Base-by-base conservation (phyloP, 2,113 vertebrate genomes). In the Calyptommatus sinebrachiatus region DNA sequence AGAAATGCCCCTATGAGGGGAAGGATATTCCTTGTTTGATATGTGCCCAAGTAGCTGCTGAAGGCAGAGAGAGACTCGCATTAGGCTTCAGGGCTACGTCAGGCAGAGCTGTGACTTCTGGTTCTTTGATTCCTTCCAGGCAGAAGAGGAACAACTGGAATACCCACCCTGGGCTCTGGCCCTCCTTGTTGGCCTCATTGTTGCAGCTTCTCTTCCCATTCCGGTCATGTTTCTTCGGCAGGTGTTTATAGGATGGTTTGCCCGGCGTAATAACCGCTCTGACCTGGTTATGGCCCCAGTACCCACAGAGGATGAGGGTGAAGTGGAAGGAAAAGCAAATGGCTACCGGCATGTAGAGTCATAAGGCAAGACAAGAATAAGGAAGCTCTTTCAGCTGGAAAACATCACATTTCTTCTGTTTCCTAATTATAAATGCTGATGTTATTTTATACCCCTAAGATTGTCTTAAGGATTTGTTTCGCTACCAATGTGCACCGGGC, bases 101-200 rank as follows among this genome's bases (percentile, higher is more conserved):
- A n/a, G 6, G 1, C 5, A 63, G 70, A 53, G 78, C 66, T 16
- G 3, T 18, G 18, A 21, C 2, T 29, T 7, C 28, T 29, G 16
- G 24, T 20, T 50, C 2, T 50, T 26, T 10, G 20, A 31, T 60
- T 77, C 65, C 87, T 70, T 71, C 28, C 91, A 98, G 95, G 95
- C 93, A 3, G 86, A 88, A 16, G 95, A 97, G 73, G n/a, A 84
- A 1, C 41, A 61, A 21, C 86, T 94, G 74, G 85, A 91, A 1
- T 97, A 97, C 67, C 96, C 97, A 0, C 90, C 77, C 41, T 95
- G 95, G 93, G 94, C 96, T 1, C 86, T 96, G 50, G 94, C 88
- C 6, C 84, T 97, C 68, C 80, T 98, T 72, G 16, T 85, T 0
- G 1, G 45, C 4, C 88, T 97, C n/a, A 94, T 95, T 57, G 1